Evolutionary conservation across 1,140 invertebrate species (phyloP).

Genomic region (Hycleus phaleratus): DNA sequence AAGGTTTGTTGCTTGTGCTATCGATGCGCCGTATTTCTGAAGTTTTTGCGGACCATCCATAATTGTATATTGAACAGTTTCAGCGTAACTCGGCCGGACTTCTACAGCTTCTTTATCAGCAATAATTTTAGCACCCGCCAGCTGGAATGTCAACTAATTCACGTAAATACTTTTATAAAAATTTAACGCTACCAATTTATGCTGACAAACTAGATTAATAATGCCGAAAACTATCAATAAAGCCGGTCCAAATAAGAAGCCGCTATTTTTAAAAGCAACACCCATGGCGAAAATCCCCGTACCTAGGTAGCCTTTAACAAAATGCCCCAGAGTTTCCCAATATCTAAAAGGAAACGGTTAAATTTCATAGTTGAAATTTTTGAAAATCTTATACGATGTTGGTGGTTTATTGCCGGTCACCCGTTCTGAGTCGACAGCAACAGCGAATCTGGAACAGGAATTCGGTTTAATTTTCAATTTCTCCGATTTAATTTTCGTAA

Average conservation of each 20-base stretch:
- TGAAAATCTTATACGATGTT: not conserved
- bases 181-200: conserved; percentile 51
- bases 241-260: conserved; percentile 56
- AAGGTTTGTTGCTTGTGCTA: conserved; percentile 59
- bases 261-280: conserved; percentile 67
- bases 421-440: too few relatives aligned
- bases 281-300: conserved; percentile 70
- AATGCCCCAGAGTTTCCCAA: conserved; percentile 62
- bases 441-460: too few relatives aligned
- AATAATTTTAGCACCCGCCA: conserved; percentile 58
- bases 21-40: conserved; percentile 50
- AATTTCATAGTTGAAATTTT: not conserved
- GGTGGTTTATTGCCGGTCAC: conserved; percentile 1
- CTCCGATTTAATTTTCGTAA: too few relatives aligned
- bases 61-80: conserved; percentile 71
- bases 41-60: conserved; percentile 57
- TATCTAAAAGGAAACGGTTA: conserved; percentile 45
- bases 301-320: conserved; percentile 69
- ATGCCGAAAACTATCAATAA: conserved; percentile 58
- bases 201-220: conserved; percentile 65
- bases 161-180: not conserved
- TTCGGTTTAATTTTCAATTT: too few relatives aligned
- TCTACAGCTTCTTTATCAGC: conserved; percentile 44
- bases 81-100: conserved; percentile 60
- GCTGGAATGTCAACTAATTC: conserved; percentile 43